phyloP scores from a whole-genome alignment of 2,888 invertebrate species.

The Pachycephus smyrnensis region DNA sequence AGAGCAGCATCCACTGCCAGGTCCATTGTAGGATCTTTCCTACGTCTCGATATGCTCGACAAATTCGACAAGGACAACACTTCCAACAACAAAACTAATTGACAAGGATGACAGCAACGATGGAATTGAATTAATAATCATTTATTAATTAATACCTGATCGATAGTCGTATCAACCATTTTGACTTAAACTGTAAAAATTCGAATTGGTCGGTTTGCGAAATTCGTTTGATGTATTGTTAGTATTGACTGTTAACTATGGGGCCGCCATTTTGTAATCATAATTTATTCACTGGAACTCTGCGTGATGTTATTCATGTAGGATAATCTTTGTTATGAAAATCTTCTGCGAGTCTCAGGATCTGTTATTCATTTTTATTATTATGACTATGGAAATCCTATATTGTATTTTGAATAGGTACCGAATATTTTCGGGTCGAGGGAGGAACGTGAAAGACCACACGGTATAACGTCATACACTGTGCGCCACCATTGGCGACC shows the following conservation, averaged over 20 bases:
- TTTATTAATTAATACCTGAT: background rate
- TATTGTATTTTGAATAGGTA: background rate
- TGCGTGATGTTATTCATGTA: background rate
- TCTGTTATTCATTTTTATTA: background rate
- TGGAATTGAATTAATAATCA: background rate
- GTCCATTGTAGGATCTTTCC: conserved; percentile 57
- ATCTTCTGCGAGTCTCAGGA: background rate
- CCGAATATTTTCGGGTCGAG: background rate
- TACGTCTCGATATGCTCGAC: conserved; percentile 56
- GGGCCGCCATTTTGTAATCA: background rate
- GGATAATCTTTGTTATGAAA: background rate
- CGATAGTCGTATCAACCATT: background rate
- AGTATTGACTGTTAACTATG: background rate
- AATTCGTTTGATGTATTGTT: too few relatives aligned
- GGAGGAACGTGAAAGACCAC: background rate
- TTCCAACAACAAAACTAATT: conserved; percentile 36
- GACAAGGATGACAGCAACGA: background rate
- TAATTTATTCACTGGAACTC: background rate
- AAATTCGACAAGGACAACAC: conserved; percentile 55
- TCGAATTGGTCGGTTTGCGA: background rate
- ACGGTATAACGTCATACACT: background rate
- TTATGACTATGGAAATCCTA: background rate
- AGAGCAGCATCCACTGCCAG: conserved; percentile 51
- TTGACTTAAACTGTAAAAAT: background rate
- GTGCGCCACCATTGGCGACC: background rate